Base-by-base conservation (phyloP, 2,797 vertebrate species). In the Gymnodraco acuticeps region DNA sequence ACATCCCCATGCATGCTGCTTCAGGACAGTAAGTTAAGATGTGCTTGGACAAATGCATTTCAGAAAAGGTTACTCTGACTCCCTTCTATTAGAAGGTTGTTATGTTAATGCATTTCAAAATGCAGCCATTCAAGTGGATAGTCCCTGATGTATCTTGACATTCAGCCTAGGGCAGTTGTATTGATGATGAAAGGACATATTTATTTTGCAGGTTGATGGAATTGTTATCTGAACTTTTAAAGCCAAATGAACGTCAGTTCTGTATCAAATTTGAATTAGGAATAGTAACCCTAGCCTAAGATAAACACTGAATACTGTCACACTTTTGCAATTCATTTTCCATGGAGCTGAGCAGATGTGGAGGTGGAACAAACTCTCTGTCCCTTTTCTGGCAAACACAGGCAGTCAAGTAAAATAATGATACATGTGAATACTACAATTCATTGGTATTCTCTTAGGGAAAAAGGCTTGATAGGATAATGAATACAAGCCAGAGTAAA, bases 301-400 rank as follows among this genome's bases (percentile, higher is more conserved):
- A 53, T 64, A 80, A 80, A 63, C 2, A 10, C 55, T 41, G 48
- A 55, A 55, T 43, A 43, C 67, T 31, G 65, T 81, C 33, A 78
- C 78, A 75, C 59, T 70, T 75, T 64, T 17, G 38, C 31, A 78
- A 80, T 78, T 51, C 38, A 76, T 83, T 85, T 79, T 83, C 75
- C 71, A 50, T 17, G 51, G 82, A 79, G 77, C 66, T 19, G 70
- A 55, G 48, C 46, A 62, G 68, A 75, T 63, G 81, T 69, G 77
- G 76, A 82, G 77, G 77, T 68, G 84, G 80, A 77, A 79, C 58
- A 72, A 85, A 73, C 48, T 41, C 54, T 77, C 5, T 60, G 52
- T 46, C n/a, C 58, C 60, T 31, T 75, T 75, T 86, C 65, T 82
- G 76, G 78, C 63, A 46, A 53, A 54, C 56, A 20, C 52, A 43